Conservation (phyloP, 2,113 vertebrate genomes). For the Crotalus viridis region DNA sequence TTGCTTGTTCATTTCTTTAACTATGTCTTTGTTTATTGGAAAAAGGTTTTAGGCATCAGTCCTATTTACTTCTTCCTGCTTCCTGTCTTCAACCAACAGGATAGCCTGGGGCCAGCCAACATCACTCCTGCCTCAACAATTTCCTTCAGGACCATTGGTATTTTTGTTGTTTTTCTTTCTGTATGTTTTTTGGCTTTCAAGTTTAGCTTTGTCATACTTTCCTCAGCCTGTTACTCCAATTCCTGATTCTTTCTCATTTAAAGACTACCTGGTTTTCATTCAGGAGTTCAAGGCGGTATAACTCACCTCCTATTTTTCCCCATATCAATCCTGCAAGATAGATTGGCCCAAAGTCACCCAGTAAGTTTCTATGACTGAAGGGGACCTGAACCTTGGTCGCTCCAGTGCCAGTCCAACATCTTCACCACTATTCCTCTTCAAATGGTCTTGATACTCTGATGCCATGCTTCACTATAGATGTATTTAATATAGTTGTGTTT, state of each 20-base stretch:
- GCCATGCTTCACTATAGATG: not conserved
- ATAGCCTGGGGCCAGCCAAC: not conserved
- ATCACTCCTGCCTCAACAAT: not conserved
- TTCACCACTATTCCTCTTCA: not conserved
- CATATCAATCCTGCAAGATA: not conserved
- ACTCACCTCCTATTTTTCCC: not conserved
- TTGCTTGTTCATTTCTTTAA: not conserved
- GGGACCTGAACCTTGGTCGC: not conserved
- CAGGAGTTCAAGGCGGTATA: not conserved
- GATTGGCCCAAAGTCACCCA: not conserved
- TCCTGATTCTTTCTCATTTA: not conserved
- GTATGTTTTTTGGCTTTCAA: not conserved
- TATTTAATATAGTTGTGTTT: not conserved
- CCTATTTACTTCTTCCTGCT: not conserved
- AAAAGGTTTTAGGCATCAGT: not conserved
- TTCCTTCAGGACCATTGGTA: not conserved
- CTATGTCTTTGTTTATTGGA: not conserved
- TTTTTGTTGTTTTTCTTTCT: not conserved
- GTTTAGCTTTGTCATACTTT: not conserved
- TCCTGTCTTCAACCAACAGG: not conserved
- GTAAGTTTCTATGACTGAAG: not conserved
- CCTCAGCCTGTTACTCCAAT: not conserved
- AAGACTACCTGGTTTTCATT: not conserved
- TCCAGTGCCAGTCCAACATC: not conserved
- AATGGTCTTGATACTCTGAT: not conserved